Evolutionary conservation across 2,113 vertebrate genomes (phyloP).

Genomic region (Prionailurus viverrinus): DNA sequence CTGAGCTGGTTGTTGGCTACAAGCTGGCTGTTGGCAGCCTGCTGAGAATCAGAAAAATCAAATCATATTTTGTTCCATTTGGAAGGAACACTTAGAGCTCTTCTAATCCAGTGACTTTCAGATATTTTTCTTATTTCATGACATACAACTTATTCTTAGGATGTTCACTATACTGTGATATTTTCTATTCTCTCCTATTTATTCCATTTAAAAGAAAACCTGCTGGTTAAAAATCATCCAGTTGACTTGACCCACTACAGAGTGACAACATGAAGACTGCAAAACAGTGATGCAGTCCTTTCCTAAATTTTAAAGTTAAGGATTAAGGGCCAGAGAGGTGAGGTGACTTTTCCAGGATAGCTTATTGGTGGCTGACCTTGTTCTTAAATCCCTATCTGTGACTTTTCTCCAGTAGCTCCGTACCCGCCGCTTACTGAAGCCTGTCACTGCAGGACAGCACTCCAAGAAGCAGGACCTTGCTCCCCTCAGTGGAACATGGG

Average conservation of each 20-base stretch:
- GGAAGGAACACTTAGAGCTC: not conserved
- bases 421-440: not conserved
- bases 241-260: not conserved
- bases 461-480: not conserved
- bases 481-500: accelerated
- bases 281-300: not conserved
- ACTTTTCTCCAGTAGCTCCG: not conserved
- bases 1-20: accelerated
- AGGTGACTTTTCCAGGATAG: not conserved
- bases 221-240: not conserved
- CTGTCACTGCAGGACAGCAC: too few species aligned
- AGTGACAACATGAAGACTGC: not conserved
- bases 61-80: not conserved
- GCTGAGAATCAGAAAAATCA: not conserved
- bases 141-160: not conserved
- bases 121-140: not conserved
- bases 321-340: not conserved
- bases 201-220: not conserved
- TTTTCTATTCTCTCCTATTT: not conserved
- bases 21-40: not conserved
- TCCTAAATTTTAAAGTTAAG: not conserved
- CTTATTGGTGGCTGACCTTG: not conserved
- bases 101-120: not conserved
- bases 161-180: not conserved
- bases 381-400: not conserved